A percentile compares a stretch with the other conserved stretches of the same genome.
phyloP scores from a whole-genome alignment of 2,113 vertebrate genomes.

The Podiceps cristatus region DNA sequence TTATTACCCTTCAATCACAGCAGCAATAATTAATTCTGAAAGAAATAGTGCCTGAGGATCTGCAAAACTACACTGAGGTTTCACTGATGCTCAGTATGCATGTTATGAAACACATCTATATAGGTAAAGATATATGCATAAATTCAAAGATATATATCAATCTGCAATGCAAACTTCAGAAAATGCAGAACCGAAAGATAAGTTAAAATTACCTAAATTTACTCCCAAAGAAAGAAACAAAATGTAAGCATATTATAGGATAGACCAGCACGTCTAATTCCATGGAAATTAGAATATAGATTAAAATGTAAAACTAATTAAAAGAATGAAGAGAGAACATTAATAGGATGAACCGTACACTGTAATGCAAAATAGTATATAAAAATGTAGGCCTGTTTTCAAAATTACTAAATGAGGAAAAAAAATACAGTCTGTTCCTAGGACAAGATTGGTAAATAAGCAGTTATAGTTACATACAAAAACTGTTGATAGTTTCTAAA shows the following conservation, averaged over 20 bases:
- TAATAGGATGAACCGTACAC: neutral
- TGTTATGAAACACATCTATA: neutral
- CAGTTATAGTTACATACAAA: neutral
- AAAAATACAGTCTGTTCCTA: neutral
- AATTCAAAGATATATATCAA: neutral
- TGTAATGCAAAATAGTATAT: neutral
- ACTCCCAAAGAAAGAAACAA: neutral
- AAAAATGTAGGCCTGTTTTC: neutral
- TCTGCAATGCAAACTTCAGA: neutral
- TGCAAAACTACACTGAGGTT: neutral
- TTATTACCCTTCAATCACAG: neutral
- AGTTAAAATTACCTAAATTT: slow-evolving; percentile 8
- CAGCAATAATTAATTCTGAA: slow-evolving; percentile 14
- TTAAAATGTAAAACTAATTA: slow-evolving; percentile 28
- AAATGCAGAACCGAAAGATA: neutral
- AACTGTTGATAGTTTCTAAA: neutral
- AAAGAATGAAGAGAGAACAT: neutral
- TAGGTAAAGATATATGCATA: neutral
- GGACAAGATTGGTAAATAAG: neutral
- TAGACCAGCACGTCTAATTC: slow-evolving; percentile 34
- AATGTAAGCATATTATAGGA: slow-evolving; percentile 31
- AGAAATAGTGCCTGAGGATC: neutral
- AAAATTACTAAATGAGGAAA: neutral
- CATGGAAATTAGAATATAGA: slow-evolving; percentile 18
- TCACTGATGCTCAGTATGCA: neutral